phyloP scores from a whole-genome alignment of 2,888 invertebrate species.

The Acanthococcus lagerstroemiae region DNA sequence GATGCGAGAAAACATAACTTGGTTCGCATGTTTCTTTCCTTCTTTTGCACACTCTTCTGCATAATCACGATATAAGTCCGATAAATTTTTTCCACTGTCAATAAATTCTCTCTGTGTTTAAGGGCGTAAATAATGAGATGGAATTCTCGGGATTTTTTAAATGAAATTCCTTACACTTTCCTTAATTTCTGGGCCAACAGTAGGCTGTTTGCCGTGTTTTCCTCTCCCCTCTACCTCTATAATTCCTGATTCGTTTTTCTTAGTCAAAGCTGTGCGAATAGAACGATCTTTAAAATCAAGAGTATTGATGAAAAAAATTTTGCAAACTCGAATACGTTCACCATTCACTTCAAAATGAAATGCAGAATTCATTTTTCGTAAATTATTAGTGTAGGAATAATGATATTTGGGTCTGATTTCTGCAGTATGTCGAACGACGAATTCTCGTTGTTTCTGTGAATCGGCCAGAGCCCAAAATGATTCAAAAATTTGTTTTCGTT shows the following conservation, averaged over 20 bases:
- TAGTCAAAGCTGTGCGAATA: slow-evolving; percentile 34
- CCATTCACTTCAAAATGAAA: slow-evolving; percentile 36
- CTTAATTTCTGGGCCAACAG: slow-evolving; percentile 34
- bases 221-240: slow-evolving; percentile 36
- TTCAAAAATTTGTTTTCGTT: not conserved
- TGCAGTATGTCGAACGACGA: slow-evolving; percentile 33
- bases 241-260: slow-evolving; percentile 33
- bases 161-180: slow-evolving; percentile 36
- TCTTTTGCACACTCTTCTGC: slow-evolving; percentile 31
- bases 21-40: slow-evolving; percentile 31
- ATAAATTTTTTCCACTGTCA: slow-evolving; percentile 37
- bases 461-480: not conserved
- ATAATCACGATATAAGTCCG: slow-evolving; percentile 37
- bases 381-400: slow-evolving; percentile 35
- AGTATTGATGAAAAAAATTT: slow-evolving; percentile 7
- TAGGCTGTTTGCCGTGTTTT: slow-evolving; percentile 37
- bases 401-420: slow-evolving; percentile 35
- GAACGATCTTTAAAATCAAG: slow-evolving; percentile 35
- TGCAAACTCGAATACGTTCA: slow-evolving; percentile 34
- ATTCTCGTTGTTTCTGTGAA: slow-evolving; percentile 35
- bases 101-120: slow-evolving; percentile 36
- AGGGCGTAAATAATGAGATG: slow-evolving; percentile 37
- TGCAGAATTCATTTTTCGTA: slow-evolving; percentile 35
- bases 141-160: slow-evolving; percentile 37
- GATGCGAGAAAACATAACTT: slow-evolving; percentile 17